Percentiles rank a stretch among this genome's conserved stretches.
Evolutionary conservation across 2,113 vertebrate genomes (phyloP).

Genomic region (Stegostoma tigrinum): DNA sequence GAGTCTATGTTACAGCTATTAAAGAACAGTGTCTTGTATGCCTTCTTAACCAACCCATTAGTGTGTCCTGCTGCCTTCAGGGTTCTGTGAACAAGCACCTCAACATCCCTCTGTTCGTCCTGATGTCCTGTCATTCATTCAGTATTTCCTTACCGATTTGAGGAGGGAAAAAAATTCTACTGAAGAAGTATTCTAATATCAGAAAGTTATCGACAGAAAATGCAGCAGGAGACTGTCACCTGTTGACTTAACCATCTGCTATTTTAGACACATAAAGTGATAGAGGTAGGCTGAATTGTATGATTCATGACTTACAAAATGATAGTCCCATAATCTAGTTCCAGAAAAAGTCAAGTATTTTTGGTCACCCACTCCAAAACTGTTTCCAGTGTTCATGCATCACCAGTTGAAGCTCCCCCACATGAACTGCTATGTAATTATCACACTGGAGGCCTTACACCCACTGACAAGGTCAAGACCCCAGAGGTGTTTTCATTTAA

Average conservation of each 20-base stretch:
- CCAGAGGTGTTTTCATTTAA: neutral
- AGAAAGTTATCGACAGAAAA: neutral
- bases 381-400: neutral
- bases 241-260: neutral
- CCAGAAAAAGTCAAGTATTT: neutral
- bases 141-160: too few species aligned
- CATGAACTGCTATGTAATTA: neutral
- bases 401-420: neutral
- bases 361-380: neutral
- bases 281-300: neutral
- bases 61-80: too few species aligned
- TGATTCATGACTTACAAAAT: neutral
- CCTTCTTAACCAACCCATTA: too few species aligned
- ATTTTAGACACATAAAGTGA: neutral
- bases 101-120: neutral
- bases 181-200: neutral
- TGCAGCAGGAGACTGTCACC: neutral
- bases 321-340: neutral
- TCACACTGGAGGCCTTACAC: neutral
- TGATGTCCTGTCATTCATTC: neutral
- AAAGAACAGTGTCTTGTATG: too few species aligned
- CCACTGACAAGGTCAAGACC: constrained; percentile 5
- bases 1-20: too few species aligned
- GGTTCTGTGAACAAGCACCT: too few species aligned
- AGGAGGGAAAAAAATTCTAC: too few species aligned